phyloP scores from a whole-genome alignment of 2,113 vertebrate genomes.

The Thamnophis sirtalis region DNA sequence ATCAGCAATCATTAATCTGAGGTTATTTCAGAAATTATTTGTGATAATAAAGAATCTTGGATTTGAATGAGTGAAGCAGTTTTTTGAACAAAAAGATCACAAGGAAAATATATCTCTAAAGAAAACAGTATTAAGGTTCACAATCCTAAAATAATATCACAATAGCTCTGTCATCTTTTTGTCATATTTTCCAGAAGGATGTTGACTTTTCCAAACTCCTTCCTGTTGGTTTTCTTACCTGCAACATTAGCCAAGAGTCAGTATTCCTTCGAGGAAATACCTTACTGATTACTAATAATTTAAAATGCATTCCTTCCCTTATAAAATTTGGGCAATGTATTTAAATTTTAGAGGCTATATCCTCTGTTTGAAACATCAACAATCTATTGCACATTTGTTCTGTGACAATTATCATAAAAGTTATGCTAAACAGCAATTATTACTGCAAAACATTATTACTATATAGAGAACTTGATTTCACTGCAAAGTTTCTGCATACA shows the following conservation, averaged over 20 bases:
- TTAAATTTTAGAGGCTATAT: slow-evolving; percentile 58
- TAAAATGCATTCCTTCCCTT: slow-evolving; percentile 53
- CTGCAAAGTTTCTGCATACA: slow-evolving; percentile 69
- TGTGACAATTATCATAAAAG: slow-evolving; percentile 75
- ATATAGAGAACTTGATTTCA: slow-evolving; percentile 75
- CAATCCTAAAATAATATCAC: neutral
- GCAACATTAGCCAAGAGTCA: neutral
- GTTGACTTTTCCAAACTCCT: slow-evolving; percentile 39
- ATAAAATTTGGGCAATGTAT: slow-evolving; percentile 67
- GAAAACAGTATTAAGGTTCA: neutral
- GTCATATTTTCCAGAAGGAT: neutral
- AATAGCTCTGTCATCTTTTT: neutral
- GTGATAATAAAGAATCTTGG: neutral
- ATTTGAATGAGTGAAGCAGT: neutral
- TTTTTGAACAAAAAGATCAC: neutral
- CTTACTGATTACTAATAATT: slow-evolving; percentile 58
- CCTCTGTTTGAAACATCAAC: slow-evolving; percentile 76
- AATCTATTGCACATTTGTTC: slow-evolving; percentile 70
- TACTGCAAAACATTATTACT: slow-evolving; percentile 66
- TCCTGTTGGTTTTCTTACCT: slow-evolving; percentile 28
- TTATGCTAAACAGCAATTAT: slow-evolving; percentile 79
- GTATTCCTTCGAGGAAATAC: slow-evolving; percentile 50
- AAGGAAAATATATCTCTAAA: neutral
- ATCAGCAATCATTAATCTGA: neutral
- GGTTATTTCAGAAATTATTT: neutral